Evolutionary conservation across 2,888 invertebrate species (phyloP), one percentile per base, ranked within the genome.

Genomic region (Adelognathus sp.): DNA sequence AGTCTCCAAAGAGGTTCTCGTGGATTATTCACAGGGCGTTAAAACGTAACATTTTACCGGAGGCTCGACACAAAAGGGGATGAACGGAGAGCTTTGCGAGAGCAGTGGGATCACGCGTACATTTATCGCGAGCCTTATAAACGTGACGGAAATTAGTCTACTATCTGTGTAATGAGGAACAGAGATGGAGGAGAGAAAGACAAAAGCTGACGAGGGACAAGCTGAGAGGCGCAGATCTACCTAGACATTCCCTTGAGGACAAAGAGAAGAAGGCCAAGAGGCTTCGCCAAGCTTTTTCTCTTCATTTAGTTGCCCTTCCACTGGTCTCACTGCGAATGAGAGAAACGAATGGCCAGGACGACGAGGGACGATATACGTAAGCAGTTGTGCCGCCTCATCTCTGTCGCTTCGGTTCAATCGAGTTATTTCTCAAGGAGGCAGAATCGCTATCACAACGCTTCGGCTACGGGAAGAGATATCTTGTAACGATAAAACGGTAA

Each of bases 381-480:
- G 52, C 39, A 46, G 56, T 36, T 56, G 54, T 60, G 39, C 46
- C 33, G 33, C 64, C 54, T 50, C 60, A n/a, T 14, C 52, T 64
- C 44, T 64, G 64, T 60, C 69, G 33, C 33, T 36, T 71, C 44
- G 21, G 46, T 41, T 64, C 27, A 52, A 52, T 46, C 21, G 52
- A 66, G 58, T 74, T 70, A 74, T 74, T 70, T 36, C 60, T 66
- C 63, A 54, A 60, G 67, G 60, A 64, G 74, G 64, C 66, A 54
- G 66, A 66, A 66, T 76, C 71, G 33, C 60, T 24, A n/a, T n/a
- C 24, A 46, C 16, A 33, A 11, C 21, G 18, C n/a, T 1, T 11
- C 21, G 3, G 7, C 21, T 21, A 21, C 46, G 24, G 3, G 46
- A 50, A 21, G 24, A n/a, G n/a, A n/a, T n/a, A 11, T 11, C 46